Evolutionary conservation across 2,113 vertebrate genomes (phyloP).

Genomic region (Cricetomys ansorgei): DNA sequence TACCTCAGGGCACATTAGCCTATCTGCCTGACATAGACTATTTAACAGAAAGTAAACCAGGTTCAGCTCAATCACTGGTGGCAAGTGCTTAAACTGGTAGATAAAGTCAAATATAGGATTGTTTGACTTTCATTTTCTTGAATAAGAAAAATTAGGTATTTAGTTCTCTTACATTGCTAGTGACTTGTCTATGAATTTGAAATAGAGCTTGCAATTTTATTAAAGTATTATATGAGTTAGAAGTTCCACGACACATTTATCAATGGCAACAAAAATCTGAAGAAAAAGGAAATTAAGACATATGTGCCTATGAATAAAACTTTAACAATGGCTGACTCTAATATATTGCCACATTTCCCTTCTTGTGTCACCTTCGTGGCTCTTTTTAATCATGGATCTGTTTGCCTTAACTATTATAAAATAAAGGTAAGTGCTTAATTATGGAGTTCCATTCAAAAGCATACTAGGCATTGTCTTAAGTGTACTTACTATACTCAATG

Average conservation of each 20-base stretch:
- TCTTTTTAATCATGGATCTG: neutral
- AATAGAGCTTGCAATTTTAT: neutral
- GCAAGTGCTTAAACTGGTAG: neutral
- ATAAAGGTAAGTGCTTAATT: neutral
- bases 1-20: neutral
- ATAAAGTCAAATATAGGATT: neutral
- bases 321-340: neutral
- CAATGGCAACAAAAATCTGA: neutral
- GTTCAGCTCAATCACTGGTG: neutral
- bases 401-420: neutral
- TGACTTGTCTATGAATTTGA: neutral
- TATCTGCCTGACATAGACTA: neutral
- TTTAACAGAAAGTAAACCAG: conserved; percentile 50
- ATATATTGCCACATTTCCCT: neutral
- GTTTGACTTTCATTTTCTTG: conserved; percentile 20
- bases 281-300: neutral
- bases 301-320: neutral
- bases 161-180: neutral
- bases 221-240: neutral
- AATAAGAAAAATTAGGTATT: neutral
- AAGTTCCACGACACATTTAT: neutral
- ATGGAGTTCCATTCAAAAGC: neutral
- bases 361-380: neutral
- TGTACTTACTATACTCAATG: neutral
- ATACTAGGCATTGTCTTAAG: neutral